Conservation (phyloP, 2,797 vertebrate species). For the Mormyrus proboscirostris region DNA sequence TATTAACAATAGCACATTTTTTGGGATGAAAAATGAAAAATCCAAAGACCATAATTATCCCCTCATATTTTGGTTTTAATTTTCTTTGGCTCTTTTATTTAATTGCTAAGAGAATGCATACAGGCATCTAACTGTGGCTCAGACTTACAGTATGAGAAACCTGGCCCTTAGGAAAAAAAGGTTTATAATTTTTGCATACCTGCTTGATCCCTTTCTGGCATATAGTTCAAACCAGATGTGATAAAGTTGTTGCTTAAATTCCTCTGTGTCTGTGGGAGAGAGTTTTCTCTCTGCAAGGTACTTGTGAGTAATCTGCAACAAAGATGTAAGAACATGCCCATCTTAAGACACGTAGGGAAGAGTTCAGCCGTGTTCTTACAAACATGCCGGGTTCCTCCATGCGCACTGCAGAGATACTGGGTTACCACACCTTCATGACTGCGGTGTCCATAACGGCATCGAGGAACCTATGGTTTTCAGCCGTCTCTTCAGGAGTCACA, state of each 20-base stretch:
- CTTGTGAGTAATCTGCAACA: conserved; percentile 62
- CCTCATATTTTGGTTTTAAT: background rate
- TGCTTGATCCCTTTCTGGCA: conserved; percentile 65
- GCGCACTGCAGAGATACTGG: background rate
- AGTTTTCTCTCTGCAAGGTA: conserved; percentile 65
- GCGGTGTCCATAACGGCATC: conserved; percentile 57
- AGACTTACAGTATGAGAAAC: background rate
- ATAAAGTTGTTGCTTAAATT: conserved; percentile 69
- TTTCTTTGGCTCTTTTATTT: background rate
- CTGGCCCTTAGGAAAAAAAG: background rate
- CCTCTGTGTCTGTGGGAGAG: conserved; percentile 50
- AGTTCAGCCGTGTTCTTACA: background rate
- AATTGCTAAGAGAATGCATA: background rate
- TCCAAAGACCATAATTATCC: background rate
- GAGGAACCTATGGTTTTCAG: conserved; percentile 71
- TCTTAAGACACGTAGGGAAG: background rate
- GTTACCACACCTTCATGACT: conserved; percentile 61
- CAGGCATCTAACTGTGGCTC: background rate
- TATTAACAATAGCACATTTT: background rate
- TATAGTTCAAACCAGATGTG: conserved; percentile 74
- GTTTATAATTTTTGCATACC: conserved; percentile 44
- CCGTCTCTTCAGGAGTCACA: conserved; percentile 66
- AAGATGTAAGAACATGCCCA: conserved; percentile 3
- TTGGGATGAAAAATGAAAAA: background rate
- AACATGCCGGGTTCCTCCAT: background rate